phyloP scores from a whole-genome alignment of 2,888 invertebrate species.

The Portevinia maculata region DNA sequence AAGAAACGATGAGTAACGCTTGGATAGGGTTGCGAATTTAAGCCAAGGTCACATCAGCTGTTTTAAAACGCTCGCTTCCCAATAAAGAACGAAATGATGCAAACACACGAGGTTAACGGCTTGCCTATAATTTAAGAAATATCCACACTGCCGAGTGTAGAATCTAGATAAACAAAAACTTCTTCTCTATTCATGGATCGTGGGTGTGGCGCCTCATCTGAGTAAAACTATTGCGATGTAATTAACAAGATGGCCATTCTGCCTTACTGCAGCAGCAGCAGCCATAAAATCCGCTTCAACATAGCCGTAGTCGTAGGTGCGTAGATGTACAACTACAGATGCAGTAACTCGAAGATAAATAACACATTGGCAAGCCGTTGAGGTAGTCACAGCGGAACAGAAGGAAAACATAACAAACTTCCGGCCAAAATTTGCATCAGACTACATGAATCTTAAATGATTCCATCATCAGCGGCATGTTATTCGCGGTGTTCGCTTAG shows the following conservation, averaged over 20 bases:
- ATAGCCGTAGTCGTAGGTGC: conserved; percentile 6
- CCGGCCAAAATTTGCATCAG: conserved; percentile 36
- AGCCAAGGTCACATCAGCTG: conserved; percentile 57
- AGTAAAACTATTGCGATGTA: neutral
- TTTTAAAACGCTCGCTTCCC: neutral
- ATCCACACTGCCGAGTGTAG: conserved; percentile 5
- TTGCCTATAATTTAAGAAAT: conserved; percentile 1
- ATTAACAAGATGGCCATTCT: conserved; percentile 40
- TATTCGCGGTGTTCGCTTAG: conserved; percentile 34
- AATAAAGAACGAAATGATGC: neutral
- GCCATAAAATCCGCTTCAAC: conserved; percentile 9
- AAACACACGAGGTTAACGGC: neutral
- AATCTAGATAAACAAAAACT: conserved; percentile 3
- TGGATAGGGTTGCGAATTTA: conserved; percentile 7
- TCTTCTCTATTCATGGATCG: neutral
- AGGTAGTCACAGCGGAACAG: conserved; percentile 45
- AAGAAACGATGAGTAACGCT: conserved; percentile 48
- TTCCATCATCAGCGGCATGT: conserved; percentile 22
- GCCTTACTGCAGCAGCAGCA: conserved; percentile 8
- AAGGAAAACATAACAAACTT: conserved; percentile 41
- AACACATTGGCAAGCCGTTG: conserved; percentile 31
- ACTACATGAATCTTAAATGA: conserved; percentile 25
- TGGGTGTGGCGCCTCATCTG: conserved; percentile 45
- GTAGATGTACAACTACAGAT: neutral
- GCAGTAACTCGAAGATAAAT: conserved; percentile 27